Evolutionary conservation across 2,888 invertebrate species (phyloP), one percentile per base, ranked within the genome.

Genomic region (Archips xylosteana): DNA sequence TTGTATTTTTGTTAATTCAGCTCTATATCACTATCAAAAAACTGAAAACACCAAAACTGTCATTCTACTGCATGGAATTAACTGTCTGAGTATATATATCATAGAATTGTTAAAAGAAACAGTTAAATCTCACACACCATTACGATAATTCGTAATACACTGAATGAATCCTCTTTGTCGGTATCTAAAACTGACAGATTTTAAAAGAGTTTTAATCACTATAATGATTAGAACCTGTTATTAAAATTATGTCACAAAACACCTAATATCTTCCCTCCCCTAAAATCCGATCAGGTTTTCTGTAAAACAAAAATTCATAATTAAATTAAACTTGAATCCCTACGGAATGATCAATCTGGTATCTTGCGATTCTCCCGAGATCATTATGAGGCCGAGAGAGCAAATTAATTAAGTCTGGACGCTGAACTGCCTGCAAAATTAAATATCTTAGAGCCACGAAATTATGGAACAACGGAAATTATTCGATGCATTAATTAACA

Each of bases 361-460:
- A 76, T 77, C 77, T 45, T 68, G 57, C 81, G 83, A 79, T 79
- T 83, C 86, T 82, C 84, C 74, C 62, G 84, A 85, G 87, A 87
- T 81, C 82, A 83, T 86, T 87, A 87, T 84, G 83, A 85, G 83
- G 79, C 82, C 78, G 81, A 82, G 82, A 86, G 83, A 85, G 84
- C 84, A 84, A 87, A 88, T 89, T 91, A 90, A 90, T 91, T 89
- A 87, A 83, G 77, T 78, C 76, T 77, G 77, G 83, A 79, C 81
- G 79, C 77, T 79, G 80, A 78, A 83, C 83, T 82, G 76, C 76
- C 78, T 80, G 78, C 80, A 78, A 80, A 78, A 79, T 82, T 80
- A 77, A 79, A 80, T 75, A 78, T 75, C 75, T 66, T 51, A 68
- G 45, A 47, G 60, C 64, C 64, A 65, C 72, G 59, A 69, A 75